Conservation (phyloP, 2,888 invertebrate species). For the Leptinotarsa rubiginosa region DNA sequence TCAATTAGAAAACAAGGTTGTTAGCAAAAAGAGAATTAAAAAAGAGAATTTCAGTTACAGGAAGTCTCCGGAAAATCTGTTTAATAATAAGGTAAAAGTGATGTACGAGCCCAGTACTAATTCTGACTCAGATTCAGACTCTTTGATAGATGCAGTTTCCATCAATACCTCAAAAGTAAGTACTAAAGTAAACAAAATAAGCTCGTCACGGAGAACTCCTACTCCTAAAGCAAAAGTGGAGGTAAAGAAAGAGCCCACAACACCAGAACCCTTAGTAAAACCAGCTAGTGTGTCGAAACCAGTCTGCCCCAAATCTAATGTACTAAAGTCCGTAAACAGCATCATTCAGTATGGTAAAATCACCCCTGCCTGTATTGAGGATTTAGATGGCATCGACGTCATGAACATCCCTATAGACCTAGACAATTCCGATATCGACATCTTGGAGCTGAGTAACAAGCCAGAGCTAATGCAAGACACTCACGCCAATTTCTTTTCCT, state of each 20-base stretch:
- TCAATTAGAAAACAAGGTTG: constrained; percentile 54
- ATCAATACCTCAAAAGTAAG: constrained; percentile 43
- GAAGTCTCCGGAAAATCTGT: constrained; percentile 44
- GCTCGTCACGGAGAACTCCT: constrained; percentile 29
- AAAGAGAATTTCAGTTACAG: constrained; percentile 47
- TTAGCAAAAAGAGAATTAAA: constrained; percentile 54
- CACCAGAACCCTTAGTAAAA: constrained; percentile 32
- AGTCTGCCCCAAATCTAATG: constrained; percentile 35
- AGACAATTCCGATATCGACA: constrained; percentile 71
- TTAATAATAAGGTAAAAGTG: constrained; percentile 33
- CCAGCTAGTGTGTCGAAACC: neutral
- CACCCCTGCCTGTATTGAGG: constrained; percentile 66
- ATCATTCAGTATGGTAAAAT: constrained; percentile 57
- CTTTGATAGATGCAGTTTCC: constrained; percentile 51
- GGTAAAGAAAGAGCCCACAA: constrained; percentile 42
- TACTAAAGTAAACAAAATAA: constrained; percentile 36
- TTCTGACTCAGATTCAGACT: constrained; percentile 62
- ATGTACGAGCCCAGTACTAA: constrained; percentile 55
- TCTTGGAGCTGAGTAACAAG: constrained; percentile 69
- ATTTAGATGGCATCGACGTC: constrained; percentile 77
- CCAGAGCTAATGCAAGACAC: constrained; percentile 81
- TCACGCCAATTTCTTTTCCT: constrained; percentile 86
- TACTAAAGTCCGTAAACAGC: constrained; percentile 45
- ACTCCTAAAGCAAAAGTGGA: constrained; percentile 41
- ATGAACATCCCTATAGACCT: constrained; percentile 82